phyloP scores from a whole-genome alignment of 2,113 vertebrate species.

The Heliornis fulica region DNA sequence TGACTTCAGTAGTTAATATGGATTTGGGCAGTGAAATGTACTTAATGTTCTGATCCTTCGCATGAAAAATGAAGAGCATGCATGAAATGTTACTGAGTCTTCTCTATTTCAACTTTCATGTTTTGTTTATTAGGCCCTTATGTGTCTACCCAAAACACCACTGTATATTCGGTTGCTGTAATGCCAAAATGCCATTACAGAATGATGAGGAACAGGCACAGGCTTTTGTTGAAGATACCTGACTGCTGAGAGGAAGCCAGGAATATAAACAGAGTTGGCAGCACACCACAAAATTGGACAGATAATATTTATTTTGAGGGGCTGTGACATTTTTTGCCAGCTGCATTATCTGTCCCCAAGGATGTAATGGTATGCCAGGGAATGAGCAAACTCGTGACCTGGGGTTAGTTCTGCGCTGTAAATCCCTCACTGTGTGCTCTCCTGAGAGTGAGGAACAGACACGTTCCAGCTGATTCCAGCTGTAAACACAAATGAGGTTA shows the following conservation, averaged over 20 bases:
- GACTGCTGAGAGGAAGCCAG: neutral
- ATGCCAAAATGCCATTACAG: neutral
- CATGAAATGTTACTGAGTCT: constrained; percentile 9
- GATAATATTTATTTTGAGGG: neutral
- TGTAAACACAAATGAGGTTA: constrained; percentile 4
- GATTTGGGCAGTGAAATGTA: neutral
- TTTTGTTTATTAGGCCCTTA: constrained; percentile 18
- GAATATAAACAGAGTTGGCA: neutral
- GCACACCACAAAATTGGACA: neutral
- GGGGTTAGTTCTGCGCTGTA: constrained; percentile 35
- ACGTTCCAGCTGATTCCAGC: constrained; percentile 20
- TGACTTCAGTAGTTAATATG: neutral
- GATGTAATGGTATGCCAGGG: neutral
- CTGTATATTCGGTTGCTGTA: neutral
- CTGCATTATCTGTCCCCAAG: constrained; percentile 8
- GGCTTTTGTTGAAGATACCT: neutral
- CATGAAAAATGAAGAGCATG: constrained; percentile 26
- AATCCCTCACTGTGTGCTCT: neutral
- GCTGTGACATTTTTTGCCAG: constrained; percentile 26
- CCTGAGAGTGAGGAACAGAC: neutral
- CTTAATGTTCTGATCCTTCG: constrained; percentile 5
- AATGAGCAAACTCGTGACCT: neutral
- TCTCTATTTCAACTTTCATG: neutral
- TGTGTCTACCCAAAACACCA: neutral
- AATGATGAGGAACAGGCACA: neutral